phyloP scores from a whole-genome alignment of 2,797 vertebrate genomes.

The Heterohyrax brucei region DNA sequence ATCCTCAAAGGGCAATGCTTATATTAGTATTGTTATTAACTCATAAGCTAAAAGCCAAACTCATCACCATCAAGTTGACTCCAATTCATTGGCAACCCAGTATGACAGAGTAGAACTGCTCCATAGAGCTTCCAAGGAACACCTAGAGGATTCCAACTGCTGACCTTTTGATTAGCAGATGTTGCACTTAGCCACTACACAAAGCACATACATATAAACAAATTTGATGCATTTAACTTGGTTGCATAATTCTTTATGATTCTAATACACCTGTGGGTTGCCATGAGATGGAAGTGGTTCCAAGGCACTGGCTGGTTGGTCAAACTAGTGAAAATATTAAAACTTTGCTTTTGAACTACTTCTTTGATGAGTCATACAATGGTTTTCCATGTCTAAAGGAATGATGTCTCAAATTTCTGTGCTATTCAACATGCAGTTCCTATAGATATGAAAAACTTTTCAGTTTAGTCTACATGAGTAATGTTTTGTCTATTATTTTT shows the following conservation, averaged over 20 bases:
- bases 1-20: neutral
- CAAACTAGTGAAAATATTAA: neutral
- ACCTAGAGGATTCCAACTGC: too few species aligned
- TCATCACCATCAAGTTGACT: too few species aligned
- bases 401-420: neutral
- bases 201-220: neutral
- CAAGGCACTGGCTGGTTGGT: too few species aligned
- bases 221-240: neutral
- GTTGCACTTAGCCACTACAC: too few species aligned
- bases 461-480: slow-evolving; percentile 6
- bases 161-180: too few species aligned
- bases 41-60: too few species aligned
- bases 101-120: too few species aligned
- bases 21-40: neutral
- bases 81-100: too few species aligned
- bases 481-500: slow-evolving; percentile 35
- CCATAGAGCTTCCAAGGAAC: too few species aligned
- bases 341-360: slow-evolving; percentile 13
- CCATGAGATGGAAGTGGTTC: too few species aligned
- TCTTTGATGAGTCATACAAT: neutral
- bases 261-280: neutral
- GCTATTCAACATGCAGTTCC: neutral
- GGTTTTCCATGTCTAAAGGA: neutral
- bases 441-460: neutral
- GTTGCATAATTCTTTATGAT: neutral